These are phyloP conservation scores for Eriosoma lanigerum DNA, from an alignment of 1,140 invertebrate genomes.

Conservation along the genomic window DNA sequence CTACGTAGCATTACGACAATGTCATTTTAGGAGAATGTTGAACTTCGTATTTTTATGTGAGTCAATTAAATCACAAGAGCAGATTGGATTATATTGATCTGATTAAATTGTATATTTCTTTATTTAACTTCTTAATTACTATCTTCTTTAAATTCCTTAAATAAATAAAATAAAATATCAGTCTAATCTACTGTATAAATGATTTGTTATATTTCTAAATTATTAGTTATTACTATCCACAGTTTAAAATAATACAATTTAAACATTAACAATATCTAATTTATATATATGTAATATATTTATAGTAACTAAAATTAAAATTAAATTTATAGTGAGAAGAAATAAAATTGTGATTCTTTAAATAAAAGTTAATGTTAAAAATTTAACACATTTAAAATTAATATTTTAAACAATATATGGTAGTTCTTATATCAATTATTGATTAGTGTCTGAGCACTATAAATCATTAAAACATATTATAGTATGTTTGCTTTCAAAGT, in stretches of 20 bases:
- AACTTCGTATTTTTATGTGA: conserved; percentile 48
- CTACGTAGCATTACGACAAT: conserved; percentile 45
- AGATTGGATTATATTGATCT: conserved; percentile 39
- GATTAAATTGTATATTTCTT: conserved; percentile 32
- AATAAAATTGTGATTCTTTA: too few species aligned
- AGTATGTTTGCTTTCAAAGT: too few species aligned
- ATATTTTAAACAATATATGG: background rate
- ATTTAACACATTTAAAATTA: too few species aligned
- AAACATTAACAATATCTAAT: background rate
- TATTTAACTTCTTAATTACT: background rate
- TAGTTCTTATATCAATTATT: too few species aligned
- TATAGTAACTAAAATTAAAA: too few species aligned
- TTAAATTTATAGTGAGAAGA: too few species aligned
- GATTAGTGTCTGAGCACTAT: too few species aligned
- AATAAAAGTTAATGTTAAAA: too few species aligned
- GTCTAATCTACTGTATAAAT: too few species aligned
- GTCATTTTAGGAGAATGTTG: conserved; percentile 50
- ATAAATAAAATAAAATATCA: background rate
- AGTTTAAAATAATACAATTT: background rate
- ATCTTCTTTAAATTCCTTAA: conserved; percentile 13
- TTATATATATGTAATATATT: too few species aligned
- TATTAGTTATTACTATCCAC: background rate
- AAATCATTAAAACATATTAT: too few species aligned
- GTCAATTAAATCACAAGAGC: conserved; percentile 41
- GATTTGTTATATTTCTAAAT: too few species aligned